Conservation (phyloP, 2,888 invertebrate species). For the Dryadula phaetusa region DNA sequence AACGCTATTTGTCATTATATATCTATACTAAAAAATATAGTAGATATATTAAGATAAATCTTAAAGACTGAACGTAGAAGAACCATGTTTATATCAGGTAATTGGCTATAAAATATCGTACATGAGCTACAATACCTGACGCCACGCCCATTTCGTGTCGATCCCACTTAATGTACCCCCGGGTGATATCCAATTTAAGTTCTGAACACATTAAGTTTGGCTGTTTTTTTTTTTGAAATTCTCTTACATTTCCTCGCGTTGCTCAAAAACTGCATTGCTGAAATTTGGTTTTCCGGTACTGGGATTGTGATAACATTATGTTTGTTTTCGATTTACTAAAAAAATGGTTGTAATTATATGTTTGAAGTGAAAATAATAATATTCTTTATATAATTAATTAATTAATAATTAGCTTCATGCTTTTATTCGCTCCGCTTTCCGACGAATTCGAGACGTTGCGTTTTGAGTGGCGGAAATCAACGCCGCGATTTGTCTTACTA, state of each 20-base stretch:
- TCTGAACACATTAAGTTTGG: constrained; percentile 26
- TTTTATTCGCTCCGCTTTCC: too few relatives aligned
- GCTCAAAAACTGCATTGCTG: constrained; percentile 3
- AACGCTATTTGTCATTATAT: too few relatives aligned
- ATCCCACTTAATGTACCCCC: constrained; percentile 44
- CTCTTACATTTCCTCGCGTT: constrained; percentile 11
- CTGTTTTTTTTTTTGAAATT: constrained; percentile 31
- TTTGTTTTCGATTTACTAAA: too few relatives aligned
- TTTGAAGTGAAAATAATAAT: too few relatives aligned
- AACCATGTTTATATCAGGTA: constrained; percentile 49
- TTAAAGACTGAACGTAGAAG: background rate
- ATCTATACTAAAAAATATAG: too few relatives aligned
- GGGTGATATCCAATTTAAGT: constrained; percentile 42
- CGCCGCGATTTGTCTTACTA: too few relatives aligned
- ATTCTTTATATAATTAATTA: too few relatives aligned
- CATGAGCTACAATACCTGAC: constrained; percentile 54
- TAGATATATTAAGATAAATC: background rate
- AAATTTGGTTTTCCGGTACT: background rate
- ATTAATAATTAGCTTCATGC: too few relatives aligned
- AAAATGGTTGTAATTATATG: too few relatives aligned
- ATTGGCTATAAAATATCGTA: constrained; percentile 52
- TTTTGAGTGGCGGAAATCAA: too few relatives aligned
- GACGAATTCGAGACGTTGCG: too few relatives aligned
- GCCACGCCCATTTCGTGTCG: constrained; percentile 60
- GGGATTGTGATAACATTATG: background rate